Evolutionary conservation across 1,140 invertebrate genomes (phyloP).

Genomic region (Lucilia cuprina): DNA sequence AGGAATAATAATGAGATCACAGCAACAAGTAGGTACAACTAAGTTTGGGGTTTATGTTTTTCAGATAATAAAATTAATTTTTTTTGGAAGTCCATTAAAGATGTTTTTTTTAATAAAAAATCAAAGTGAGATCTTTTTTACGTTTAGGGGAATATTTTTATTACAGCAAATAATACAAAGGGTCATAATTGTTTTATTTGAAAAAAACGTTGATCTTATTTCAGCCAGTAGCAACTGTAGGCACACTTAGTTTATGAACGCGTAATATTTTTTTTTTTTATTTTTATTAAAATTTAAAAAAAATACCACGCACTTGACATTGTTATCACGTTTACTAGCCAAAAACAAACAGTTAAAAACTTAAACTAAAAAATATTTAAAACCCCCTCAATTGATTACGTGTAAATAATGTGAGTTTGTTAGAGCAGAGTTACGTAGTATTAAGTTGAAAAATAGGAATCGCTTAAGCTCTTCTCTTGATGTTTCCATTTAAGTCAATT

Average conservation of each 20-base stretch:
- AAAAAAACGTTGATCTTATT: not conserved
- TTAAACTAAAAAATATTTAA: not conserved
- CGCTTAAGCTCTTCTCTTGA: not conserved
- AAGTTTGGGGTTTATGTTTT: not conserved
- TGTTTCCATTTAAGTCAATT: not conserved
- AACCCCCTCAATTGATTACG: not conserved
- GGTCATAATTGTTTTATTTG: not conserved
- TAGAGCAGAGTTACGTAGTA: no score
- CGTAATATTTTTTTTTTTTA: not conserved
- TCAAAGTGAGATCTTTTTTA: no score
- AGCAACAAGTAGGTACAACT: not conserved
- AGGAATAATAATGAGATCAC: not conserved
- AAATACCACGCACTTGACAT: slow-evolving; percentile 31
- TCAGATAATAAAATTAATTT: not conserved
- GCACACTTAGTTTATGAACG: not conserved
- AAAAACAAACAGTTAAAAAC: not conserved
- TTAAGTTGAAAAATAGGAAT: no score
- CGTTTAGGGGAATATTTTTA: not conserved
- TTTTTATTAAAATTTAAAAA: not conserved
- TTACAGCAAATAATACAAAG: not conserved
- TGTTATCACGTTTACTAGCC: slow-evolving; percentile 10
- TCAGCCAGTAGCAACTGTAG: not conserved
- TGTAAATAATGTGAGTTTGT: no score
- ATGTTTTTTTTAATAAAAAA: not conserved
- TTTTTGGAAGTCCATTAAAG: not conserved